These are phyloP conservation scores for Sylvietta virens DNA, from an alignment of 2,113 vertebrate species.

Conservation along the genomic window DNA sequence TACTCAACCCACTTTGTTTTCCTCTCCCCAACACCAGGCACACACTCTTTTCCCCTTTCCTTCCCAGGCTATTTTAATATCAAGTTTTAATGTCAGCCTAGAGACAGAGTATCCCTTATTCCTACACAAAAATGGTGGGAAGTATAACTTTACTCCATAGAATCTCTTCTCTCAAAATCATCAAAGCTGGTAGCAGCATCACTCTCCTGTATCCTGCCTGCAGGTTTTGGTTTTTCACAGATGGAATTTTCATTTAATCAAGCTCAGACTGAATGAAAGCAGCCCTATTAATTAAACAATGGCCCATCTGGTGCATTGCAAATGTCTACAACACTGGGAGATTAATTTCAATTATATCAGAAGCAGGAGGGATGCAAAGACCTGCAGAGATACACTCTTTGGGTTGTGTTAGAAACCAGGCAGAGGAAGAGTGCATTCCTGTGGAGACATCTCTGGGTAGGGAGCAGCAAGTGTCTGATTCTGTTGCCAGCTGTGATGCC, in stretches of 20 bases:
- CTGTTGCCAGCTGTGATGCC: neutral
- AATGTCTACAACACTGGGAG: constrained; percentile 12
- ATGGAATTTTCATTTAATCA: constrained; percentile 58
- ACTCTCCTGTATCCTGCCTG: neutral
- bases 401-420: neutral
- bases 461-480: neutral
- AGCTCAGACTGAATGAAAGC: constrained; percentile 38
- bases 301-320: constrained; percentile 47
- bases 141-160: neutral
- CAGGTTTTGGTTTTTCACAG: constrained; percentile 36
- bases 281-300: constrained; percentile 61
- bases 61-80: neutral
- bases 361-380: neutral
- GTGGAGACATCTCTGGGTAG: neutral
- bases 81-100: neutral
- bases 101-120: neutral
- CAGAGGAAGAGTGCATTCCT: neutral
- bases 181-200: neutral
- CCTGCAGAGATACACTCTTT: neutral
- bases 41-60: neutral
- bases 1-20: neutral
- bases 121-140: neutral
- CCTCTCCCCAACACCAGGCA: neutral
- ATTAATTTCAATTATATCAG: constrained; percentile 53
- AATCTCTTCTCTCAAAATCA: neutral